phyloP scores from a whole-genome alignment of 2,888 invertebrate species.

The Sturmia bella region DNA sequence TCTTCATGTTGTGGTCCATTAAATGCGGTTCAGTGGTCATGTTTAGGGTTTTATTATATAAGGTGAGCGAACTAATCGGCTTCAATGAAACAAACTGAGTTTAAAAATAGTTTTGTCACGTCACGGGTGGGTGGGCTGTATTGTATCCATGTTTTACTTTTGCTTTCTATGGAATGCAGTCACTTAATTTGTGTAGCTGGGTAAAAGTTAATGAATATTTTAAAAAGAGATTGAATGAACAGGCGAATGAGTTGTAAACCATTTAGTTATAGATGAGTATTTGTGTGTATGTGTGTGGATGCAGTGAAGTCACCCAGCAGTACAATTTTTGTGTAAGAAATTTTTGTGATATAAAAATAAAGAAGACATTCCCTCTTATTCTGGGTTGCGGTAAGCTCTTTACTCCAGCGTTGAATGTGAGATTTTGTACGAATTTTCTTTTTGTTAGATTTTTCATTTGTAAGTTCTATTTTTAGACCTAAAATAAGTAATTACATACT shows the following conservation, averaged over 20 bases:
- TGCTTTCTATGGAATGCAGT: neutral
- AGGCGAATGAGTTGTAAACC: constrained; percentile 6
- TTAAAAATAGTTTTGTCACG: constrained; percentile 61
- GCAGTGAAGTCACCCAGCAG: neutral
- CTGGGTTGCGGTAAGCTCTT: no score
- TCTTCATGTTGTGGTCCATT: constrained; percentile 63
- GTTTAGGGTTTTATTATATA: constrained; percentile 67
- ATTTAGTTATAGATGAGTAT: constrained; percentile 3
- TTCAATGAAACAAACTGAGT: constrained; percentile 60
- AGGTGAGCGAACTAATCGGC: constrained; percentile 67
- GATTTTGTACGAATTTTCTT: no score
- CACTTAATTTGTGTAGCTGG: neutral
- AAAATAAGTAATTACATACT: no score
- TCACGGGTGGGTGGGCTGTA: constrained; percentile 24
- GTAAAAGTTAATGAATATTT: constrained; percentile 44
- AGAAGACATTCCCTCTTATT: no score
- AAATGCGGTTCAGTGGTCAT: constrained; percentile 68
- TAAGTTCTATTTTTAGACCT: no score
- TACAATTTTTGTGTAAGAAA: neutral
- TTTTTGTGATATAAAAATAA: neutral
- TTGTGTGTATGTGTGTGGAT: neutral
- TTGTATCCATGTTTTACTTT: neutral
- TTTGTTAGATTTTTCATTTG: no score
- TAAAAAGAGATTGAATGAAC: constrained; percentile 53
- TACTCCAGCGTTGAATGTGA: no score